phyloP scores from a whole-genome alignment of 2,113 vertebrate species.

The Forbesichthys agassizii region DNA sequence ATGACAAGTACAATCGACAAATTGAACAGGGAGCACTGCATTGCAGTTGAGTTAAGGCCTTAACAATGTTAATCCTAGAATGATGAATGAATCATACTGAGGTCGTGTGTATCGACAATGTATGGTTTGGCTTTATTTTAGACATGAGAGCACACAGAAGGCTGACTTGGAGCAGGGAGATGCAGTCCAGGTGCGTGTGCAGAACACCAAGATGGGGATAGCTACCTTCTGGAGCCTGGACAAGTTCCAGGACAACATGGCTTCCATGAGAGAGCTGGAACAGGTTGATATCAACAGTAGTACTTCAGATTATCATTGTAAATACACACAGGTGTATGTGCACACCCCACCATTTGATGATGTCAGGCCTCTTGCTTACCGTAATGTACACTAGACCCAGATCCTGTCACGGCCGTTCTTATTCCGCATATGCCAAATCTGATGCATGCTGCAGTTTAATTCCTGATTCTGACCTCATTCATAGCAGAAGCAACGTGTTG shows the following conservation, averaged over 20 bases:
- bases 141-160: constrained; percentile 76
- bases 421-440: constrained; percentile 30
- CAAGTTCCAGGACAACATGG: constrained; percentile 92
- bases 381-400: neutral
- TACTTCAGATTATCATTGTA: neutral
- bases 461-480: constrained; percentile 49
- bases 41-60: neutral
- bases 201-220: constrained; percentile 87
- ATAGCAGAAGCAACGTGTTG: constrained; percentile 44
- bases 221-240: constrained; percentile 90
- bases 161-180: constrained; percentile 40
- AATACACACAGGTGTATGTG: neutral
- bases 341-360: neutral
- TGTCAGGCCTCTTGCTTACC: neutral
- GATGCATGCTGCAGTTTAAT: constrained; percentile 26
- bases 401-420: constrained; percentile 4
- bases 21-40: neutral
- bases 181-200: constrained; percentile 83
- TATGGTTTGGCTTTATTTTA: constrained; percentile 48
- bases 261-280: constrained; percentile 89
- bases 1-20: neutral
- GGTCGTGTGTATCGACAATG: neutral
- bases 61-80: neutral
- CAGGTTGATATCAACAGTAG: constrained; percentile 73
- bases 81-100: no score